Base-by-base conservation (phyloP, 2,888 invertebrate genomes). In the Noctua pronuba region DNA sequence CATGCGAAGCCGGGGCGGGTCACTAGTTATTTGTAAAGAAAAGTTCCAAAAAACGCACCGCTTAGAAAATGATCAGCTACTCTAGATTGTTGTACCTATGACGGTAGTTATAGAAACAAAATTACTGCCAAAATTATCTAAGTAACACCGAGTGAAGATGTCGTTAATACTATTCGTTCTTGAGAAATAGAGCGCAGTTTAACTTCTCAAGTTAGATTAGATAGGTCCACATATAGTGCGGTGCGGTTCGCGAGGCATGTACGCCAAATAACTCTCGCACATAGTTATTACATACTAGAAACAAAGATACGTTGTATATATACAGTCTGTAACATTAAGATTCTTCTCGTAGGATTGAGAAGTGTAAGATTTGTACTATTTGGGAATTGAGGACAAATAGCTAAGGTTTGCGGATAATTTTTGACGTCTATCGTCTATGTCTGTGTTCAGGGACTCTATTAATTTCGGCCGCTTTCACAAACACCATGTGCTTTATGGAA, bases 151-250 rank as follows among this genome's bases (percentile, higher is more conserved):
- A 44, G n/a, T 41, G 28, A 49, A 71, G 64, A 71, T 60, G 65
- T 73, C 3, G 10, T 52, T 76, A 65, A 73, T 60, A 60, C 65
- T 62, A 46, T 62, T 73, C 46, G 38, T 58, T 75, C 60, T 71
- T 62, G 31, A 78, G 70, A 55, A 79, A 73, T 71, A 66, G 66
- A 62, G 72, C 76, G 74, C 49, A 76, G 82, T 86, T 84, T 73
- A 88, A 85, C 69, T 85, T 83, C 80, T 75, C 28, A 87, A 85
- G 80, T 88, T 88, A 82, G 80, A 88, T 88, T 88, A 85, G 80
- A 88, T 88, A 78, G 83, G 75, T 82, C 88, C 78, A 87, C 75
- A 85, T 77, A 44, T 49, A n/a, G 44, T 74, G 75, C 62, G 73
- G 75, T 67, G 77, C 52, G 73, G 72, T 70, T 79, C 52, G 67